Percentiles rank a stretch among this genome's conserved stretches.
Evolutionary conservation across 2,113 vertebrate genomes (phyloP).

Genomic region (Scopus umbretta): DNA sequence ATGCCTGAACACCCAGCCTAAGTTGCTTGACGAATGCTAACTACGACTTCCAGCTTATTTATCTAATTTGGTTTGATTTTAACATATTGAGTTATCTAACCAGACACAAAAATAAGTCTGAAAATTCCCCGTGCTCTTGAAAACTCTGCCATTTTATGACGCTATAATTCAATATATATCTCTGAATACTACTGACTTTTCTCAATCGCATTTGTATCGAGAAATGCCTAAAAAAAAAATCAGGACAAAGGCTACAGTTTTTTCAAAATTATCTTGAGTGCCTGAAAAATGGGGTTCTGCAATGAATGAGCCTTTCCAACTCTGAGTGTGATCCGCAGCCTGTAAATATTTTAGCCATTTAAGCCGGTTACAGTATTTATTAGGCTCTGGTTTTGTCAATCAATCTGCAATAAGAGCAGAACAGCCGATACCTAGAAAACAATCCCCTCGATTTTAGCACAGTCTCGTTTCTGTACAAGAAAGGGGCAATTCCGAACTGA

Average conservation of each 20-base stretch:
- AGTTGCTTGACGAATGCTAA: constrained; percentile 45
- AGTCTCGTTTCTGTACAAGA: not conserved
- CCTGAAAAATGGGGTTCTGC: not conserved
- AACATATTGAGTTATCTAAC: constrained; percentile 20
- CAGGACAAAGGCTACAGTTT: not conserved
- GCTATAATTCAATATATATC: not conserved
- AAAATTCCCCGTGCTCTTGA: not conserved
- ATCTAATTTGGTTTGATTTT: constrained; percentile 55
- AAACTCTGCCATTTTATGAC: not conserved
- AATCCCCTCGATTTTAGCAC: fast-evolving
- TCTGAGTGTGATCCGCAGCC: not conserved
- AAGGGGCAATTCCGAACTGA: not conserved
- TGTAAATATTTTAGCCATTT: not conserved
- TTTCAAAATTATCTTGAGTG: not conserved
- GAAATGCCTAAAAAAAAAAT: not conserved
- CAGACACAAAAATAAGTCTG: not conserved
- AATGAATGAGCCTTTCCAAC: not conserved
- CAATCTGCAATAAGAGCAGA: not conserved
- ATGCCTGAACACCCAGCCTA: not conserved
- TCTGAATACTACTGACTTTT: not conserved
- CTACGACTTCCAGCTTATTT: constrained; percentile 24
- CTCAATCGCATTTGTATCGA: constrained; percentile 1
- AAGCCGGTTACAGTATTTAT: not conserved
- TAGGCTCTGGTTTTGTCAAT: not conserved
- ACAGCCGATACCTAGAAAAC: not conserved